phyloP scores from a whole-genome alignment of 1,140 invertebrate species.

The Cotesia vestalis region DNA sequence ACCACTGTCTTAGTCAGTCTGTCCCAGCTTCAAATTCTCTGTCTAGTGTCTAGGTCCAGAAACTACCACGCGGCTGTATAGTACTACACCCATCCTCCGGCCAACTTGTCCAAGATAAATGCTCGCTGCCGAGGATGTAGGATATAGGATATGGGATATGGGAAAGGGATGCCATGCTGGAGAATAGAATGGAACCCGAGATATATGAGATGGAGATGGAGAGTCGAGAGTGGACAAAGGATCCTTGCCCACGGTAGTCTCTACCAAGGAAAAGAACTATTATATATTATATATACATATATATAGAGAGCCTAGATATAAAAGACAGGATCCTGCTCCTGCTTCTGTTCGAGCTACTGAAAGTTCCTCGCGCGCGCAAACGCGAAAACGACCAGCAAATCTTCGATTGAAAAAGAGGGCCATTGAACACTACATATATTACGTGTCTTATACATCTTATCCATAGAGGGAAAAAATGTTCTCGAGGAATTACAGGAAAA shows the following conservation, averaged over 20 bases:
- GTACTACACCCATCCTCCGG: neutral
- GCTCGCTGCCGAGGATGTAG: neutral
- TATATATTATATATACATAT: neutral
- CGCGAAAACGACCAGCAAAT: slow-evolving; percentile 15
- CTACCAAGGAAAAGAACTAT: slow-evolving; percentile 4
- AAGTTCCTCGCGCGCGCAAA: slow-evolving; percentile 11
- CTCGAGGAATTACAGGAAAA: too few species aligned
- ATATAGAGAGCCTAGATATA: neutral
- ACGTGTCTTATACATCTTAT: too few species aligned
- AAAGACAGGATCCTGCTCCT: neutral
- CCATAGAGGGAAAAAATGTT: too few species aligned
- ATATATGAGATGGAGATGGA: slow-evolving; percentile 22
- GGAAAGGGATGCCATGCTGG: neutral
- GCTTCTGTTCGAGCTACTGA: neutral
- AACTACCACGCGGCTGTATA: neutral
- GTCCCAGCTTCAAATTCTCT: too few species aligned
- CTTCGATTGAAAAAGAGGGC: slow-evolving; percentile 33
- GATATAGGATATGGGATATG: neutral
- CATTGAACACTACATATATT: neutral
- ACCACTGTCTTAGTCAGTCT: too few species aligned
- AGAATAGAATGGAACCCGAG: slow-evolving; percentile 5
- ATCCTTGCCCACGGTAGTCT: slow-evolving; percentile 30
- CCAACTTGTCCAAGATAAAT: slow-evolving; percentile 23
- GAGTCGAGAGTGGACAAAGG: slow-evolving; percentile 24
- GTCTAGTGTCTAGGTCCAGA: too few species aligned